Base-by-base conservation (phyloP, 2,888 invertebrate genomes). In the Tridacna gigas region DNA sequence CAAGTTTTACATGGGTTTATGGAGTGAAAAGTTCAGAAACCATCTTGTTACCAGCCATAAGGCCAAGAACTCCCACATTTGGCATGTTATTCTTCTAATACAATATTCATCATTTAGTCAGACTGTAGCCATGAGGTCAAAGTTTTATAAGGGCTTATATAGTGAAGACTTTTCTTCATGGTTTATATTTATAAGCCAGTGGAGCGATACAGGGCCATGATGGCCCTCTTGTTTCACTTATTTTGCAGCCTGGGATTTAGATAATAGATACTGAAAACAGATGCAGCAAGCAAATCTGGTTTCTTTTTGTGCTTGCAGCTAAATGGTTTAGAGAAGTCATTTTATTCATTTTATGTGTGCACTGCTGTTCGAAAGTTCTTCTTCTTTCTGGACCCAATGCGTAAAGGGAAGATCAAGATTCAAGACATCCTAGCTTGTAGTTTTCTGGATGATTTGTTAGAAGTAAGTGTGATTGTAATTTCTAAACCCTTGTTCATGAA, bases 321-420 rank as follows among this genome's bases (percentile, higher is more conserved):
- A 5, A 97, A 98, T 94, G 97, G 98, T 0, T 95, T 99, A 77
- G 98, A 98, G 95, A 97, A 97, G 56, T 98, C 98, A 0, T 99
- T 99, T 95, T 98, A 98, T 92, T 97, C 97, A 18, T 99, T 99
- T 95, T 99, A 99, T 94, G 97, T 98, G 26, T 99, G 99, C 94
- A 98, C 99, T 0, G 99, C 98, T 3, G 98, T 98, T 0, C 96
- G 99, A 90, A 98, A 99, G 94, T 99, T 99, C 95, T 96, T 99
- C 91, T 99, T 99, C 95, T 99, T 99, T 94, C 95, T 99, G 20
- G 99, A 99, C 94, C 98, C 98, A 0, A 95, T 98, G 86, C 96
- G 97, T 86, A 97, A 98, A 0, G 98, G 98, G 0, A 96, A 97
- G 88, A 97, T 99, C 73, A 96, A 97, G 91, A 99, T 99, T 90